phyloP scores from a whole-genome alignment of 1,140 invertebrate species.

The Neotoxoptera formosana region DNA sequence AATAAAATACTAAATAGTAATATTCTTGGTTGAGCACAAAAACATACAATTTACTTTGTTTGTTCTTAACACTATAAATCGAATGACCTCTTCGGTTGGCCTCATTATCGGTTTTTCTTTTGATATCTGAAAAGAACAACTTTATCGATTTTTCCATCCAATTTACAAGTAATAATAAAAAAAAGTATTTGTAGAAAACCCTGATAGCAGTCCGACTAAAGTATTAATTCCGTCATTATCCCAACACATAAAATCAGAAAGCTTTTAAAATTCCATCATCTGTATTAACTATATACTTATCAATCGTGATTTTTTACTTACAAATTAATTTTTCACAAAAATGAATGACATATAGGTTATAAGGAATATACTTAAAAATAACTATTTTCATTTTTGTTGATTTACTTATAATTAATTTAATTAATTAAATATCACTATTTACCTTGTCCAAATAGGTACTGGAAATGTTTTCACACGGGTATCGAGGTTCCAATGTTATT shows the following conservation, averaged over 20 bases:
- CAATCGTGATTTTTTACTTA: not conserved
- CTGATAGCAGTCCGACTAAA: not conserved
- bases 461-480: not conserved
- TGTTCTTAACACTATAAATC: not conserved
- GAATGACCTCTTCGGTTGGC: not conserved
- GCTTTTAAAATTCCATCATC: not conserved
- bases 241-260: not conserved
- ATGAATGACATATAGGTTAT: not conserved
- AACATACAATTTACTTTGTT: not conserved
- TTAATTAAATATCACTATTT: slow-evolving; percentile 10
- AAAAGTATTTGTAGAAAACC: not conserved
- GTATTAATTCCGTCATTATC: slow-evolving; percentile 3
- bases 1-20: not conserved
- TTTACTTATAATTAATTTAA: not conserved
- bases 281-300: not conserved
- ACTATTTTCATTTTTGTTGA: not conserved
- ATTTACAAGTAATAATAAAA: slow-evolving; percentile 20
- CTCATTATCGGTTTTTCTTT: not conserved
- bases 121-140: not conserved
- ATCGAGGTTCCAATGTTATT: not conserved
- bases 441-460: too few relatives aligned
- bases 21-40: not conserved
- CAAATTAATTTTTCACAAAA: not conserved
- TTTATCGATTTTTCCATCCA: slow-evolving; percentile 13
- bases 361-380: not conserved